Conservation (phyloP, 2,797 vertebrate genomes). For the Pampus argenteus region DNA sequence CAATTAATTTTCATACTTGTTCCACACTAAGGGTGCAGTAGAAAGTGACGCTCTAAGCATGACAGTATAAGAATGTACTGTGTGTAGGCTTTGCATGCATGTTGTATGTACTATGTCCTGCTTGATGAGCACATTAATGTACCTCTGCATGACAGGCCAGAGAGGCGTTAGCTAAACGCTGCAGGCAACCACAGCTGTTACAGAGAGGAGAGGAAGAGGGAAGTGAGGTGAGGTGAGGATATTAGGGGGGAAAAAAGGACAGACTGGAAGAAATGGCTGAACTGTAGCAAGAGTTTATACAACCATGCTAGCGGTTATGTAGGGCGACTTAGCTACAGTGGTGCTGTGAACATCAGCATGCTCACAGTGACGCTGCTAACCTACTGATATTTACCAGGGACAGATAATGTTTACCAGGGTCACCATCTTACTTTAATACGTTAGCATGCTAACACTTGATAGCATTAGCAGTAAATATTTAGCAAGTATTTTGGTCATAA, state of each 20-base stretch:
- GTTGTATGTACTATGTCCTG: conserved; percentile 41
- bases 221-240: conserved; percentile 8
- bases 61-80: neutral
- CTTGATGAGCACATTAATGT: conserved; percentile 73
- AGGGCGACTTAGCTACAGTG: neutral
- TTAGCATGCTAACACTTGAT: neutral
- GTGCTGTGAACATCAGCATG: neutral
- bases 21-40: conserved; percentile 8
- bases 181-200: conserved; percentile 82
- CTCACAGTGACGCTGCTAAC: too few relatives aligned
- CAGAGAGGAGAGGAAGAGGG: conserved; percentile 22
- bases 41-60: conserved; percentile 5
- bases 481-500: neutral
- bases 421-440: neutral
- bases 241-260: neutral
- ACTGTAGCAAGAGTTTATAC: conserved; percentile 1
- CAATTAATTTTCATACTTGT: neutral
- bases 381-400: neutral
- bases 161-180: conserved; percentile 60
- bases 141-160: conserved; percentile 77
- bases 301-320: conserved; percentile 5
- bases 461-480: neutral
- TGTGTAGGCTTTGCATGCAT: conserved; percentile 22
- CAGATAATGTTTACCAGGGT: conserved; percentile 1
- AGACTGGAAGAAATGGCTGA: conserved; percentile 22